Conservation (phyloP, 2,888 invertebrate species). For the Clivina fossor region DNA sequence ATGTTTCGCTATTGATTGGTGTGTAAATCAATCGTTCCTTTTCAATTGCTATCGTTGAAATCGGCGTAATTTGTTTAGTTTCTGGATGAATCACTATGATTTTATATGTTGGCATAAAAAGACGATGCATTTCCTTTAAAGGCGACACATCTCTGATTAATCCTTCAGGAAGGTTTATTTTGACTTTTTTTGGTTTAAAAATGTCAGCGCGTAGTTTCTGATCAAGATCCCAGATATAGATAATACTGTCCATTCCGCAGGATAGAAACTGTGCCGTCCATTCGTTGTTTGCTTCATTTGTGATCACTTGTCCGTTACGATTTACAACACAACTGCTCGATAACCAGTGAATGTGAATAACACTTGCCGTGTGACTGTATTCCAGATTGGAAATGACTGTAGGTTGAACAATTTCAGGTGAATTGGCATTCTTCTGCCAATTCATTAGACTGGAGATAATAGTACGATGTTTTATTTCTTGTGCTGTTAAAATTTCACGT, state of each 20-base stretch:
- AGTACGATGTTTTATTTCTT: constrained; percentile 60
- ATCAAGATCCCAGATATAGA: constrained; percentile 67
- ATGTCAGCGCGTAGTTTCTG: constrained; percentile 37
- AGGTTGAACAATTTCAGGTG: constrained; percentile 60
- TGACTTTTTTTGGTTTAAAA: no score
- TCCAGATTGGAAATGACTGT: constrained; percentile 64
- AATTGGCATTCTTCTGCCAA: constrained; percentile 69
- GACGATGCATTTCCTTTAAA: no score
- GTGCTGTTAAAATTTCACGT: constrained; percentile 59
- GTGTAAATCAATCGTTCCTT: neutral
- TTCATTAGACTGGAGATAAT: constrained; percentile 63
- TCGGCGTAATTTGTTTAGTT: neutral
- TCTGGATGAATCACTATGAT: constrained; percentile 54
- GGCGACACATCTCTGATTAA: no score
- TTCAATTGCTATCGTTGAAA: constrained; percentile 4
- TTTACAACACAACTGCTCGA: constrained; percentile 62
- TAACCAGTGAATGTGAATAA: constrained; percentile 70
- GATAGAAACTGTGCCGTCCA: constrained; percentile 65
- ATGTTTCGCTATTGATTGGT: constrained; percentile 8
- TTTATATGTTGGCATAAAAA: no score
- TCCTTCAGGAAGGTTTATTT: no score
- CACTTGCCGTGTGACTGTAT: constrained; percentile 63
- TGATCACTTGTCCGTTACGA: constrained; percentile 60
- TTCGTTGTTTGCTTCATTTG: constrained; percentile 45
- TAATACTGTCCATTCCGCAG: constrained; percentile 66